Percentiles rank a stretch among this genome's conserved stretches.
phyloP scores from a whole-genome alignment of 2,888 invertebrate genomes.

The Lamellibrachia satsuma region DNA sequence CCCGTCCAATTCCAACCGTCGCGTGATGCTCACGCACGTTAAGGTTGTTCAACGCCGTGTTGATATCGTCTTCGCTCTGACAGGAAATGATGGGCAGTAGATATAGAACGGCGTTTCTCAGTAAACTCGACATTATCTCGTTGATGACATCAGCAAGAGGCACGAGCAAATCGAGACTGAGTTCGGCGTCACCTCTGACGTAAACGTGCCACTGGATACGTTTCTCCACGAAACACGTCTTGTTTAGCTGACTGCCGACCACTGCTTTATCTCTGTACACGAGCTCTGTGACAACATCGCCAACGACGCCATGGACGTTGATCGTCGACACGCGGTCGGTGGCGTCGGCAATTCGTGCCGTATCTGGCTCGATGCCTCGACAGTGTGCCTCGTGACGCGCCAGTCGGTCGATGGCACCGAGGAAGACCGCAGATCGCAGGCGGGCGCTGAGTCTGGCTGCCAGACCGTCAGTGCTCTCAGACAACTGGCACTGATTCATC shows the following conservation, averaged over 20 bases:
- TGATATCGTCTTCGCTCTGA: constrained; percentile 27
- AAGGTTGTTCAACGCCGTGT: constrained; percentile 34
- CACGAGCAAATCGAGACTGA: constrained; percentile 40
- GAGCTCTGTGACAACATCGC: constrained; percentile 36
- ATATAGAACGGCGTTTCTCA: constrained; percentile 38
- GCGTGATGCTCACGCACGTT: constrained; percentile 37
- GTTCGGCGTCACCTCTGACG: constrained; percentile 28
- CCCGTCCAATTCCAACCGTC: constrained; percentile 14
- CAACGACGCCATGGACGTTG: constrained; percentile 32
- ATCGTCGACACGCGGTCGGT: constrained; percentile 38
- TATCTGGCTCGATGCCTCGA: constrained; percentile 32
- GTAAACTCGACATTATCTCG: constrained; percentile 37
- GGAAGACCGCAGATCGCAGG: constrained; percentile 34
- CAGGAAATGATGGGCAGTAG: constrained; percentile 40
- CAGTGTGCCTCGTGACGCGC: constrained; percentile 35
- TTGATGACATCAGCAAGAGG: constrained; percentile 41
- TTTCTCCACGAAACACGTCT: constrained; percentile 38
- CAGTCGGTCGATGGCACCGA: constrained; percentile 35
- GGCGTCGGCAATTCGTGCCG: constrained; percentile 27
- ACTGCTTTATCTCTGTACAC: constrained; percentile 32
- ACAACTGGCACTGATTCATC: constrained; percentile 34
- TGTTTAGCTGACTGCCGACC: constrained; percentile 36
- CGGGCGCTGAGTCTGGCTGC: constrained; percentile 33
- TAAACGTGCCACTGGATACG: constrained; percentile 34
- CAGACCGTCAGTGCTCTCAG: constrained; percentile 32